A percentile compares a stretch with the other conserved stretches of the same genome.
Evolutionary conservation across 1,140 invertebrate species (phyloP).

Genomic region (Drosophila cardini): DNA sequence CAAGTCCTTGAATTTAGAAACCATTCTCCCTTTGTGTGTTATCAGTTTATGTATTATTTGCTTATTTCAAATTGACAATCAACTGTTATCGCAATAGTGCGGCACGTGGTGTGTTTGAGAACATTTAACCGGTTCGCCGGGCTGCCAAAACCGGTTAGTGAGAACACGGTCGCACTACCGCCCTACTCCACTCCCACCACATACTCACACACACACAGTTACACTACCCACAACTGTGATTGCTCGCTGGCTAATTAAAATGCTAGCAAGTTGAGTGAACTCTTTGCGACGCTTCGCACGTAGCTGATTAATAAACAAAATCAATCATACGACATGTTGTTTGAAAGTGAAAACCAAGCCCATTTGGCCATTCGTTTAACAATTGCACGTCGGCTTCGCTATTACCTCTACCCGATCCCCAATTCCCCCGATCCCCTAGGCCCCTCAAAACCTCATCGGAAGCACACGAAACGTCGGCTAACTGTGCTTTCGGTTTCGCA

Average conservation of each 20-base stretch:
- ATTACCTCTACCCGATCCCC: background rate
- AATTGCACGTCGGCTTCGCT: background rate
- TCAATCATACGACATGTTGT: conserved; percentile 54
- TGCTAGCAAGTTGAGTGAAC: conserved; percentile 36
- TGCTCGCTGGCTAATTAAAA: background rate
- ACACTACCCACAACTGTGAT: too few species aligned
- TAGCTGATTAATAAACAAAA: conserved; percentile 47
- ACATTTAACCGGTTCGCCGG: too few species aligned
- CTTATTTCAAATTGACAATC: too few species aligned
- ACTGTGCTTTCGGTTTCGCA: conserved; percentile 44
- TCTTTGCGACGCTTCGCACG: conserved; percentile 4
- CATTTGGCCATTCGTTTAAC: background rate
- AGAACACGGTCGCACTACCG: background rate
- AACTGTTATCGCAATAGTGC: too few species aligned
- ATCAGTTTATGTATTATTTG: too few species aligned
- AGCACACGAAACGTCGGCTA: conserved; percentile 9
- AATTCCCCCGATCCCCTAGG: background rate
- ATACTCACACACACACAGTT: too few species aligned
- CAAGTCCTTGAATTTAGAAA: too few species aligned
- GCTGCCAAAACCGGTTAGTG: background rate
- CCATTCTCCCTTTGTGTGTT: too few species aligned
- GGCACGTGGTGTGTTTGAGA: too few species aligned
- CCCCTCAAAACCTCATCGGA: background rate
- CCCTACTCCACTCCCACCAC: background rate
- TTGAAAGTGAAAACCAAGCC: conserved; percentile 53